phyloP scores from a whole-genome alignment of 2,113 vertebrate species.

The human region GRCh38 chr1:154175501-154176000 shows the following conservation, averaged over 20 bases:
- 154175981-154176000: too few relatives aligned
- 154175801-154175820: neutral
- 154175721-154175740: neutral
- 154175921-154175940: too few relatives aligned
- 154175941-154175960: too few relatives aligned
- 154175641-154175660: neutral
- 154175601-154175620: neutral
- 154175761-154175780: neutral
- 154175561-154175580: neutral
- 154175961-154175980: too few relatives aligned
- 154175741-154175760: slow-evolving; percentile 10
- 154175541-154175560: neutral
- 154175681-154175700: neutral
- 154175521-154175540: neutral
- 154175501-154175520: neutral
- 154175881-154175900: too few relatives aligned
- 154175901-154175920: too few relatives aligned
- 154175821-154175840: neutral
- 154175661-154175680: neutral
- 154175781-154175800: neutral
- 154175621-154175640: neutral
- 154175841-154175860: neutral
- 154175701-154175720: neutral
- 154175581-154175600: neutral
- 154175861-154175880: too few relatives aligned